phyloP scores from a whole-genome alignment of 2,888 invertebrate genomes.

The Mythimna impura region DNA sequence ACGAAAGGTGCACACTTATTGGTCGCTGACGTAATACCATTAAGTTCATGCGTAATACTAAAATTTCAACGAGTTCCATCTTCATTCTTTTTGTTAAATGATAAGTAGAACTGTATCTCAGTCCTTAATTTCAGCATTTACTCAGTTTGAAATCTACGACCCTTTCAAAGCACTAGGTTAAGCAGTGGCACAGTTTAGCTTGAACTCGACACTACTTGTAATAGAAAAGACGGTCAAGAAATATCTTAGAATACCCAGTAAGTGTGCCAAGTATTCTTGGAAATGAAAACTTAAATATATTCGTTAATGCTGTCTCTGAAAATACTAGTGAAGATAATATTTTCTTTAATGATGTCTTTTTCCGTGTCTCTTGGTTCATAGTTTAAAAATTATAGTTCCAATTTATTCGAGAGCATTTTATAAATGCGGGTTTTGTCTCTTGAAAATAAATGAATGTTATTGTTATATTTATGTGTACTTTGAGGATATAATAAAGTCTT shows the following conservation, averaged over 20 bases:
- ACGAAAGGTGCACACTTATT: too few species aligned
- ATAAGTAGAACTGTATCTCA: neutral
- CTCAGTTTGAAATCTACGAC: neutral
- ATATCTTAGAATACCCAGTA: conserved; percentile 30
- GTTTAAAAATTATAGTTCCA: neutral
- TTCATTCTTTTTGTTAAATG: neutral
- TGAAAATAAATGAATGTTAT: neutral
- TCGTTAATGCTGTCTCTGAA: conserved; percentile 7
- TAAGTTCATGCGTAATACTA: too few species aligned
- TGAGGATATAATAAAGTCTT: neutral
- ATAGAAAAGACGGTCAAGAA: conserved; percentile 43
- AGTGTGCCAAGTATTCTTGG: conserved; percentile 40
- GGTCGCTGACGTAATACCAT: too few species aligned
- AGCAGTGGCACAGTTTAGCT: conserved; percentile 15
- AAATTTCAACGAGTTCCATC: neutral
- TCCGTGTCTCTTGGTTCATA: neutral
- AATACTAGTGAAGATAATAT: conserved; percentile 11
- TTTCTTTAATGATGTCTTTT: neutral
- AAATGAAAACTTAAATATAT: conserved; percentile 25
- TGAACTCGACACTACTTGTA: conserved; percentile 9
- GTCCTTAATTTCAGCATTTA: conserved; percentile 1
- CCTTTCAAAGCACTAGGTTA: conserved; percentile 19
- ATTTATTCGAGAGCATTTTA: neutral
- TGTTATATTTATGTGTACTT: neutral
- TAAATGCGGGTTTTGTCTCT: neutral